These are phyloP conservation scores for Pagrus major DNA, from an alignment of 2,113 vertebrate genomes.

Conservation along the genomic window DNA sequence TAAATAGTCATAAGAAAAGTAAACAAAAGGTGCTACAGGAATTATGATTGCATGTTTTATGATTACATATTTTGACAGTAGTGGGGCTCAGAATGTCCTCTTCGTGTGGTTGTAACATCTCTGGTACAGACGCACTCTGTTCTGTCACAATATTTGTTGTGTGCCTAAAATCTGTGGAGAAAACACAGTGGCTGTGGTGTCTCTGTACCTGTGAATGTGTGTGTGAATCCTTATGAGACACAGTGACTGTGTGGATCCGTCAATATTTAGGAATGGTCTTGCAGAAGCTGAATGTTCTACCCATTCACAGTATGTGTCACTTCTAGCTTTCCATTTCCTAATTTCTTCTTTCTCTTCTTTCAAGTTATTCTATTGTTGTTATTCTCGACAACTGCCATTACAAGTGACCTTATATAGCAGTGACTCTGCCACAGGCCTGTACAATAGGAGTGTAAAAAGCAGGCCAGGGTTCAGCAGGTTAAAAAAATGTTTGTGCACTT, in stretches of 20 bases:
- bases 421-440: not conserved
- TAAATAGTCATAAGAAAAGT: not conserved
- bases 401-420: not conserved
- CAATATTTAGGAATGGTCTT: not conserved
- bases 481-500: slow-evolving; percentile 18
- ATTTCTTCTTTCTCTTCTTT: not conserved
- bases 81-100: not conserved
- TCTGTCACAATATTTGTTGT: not conserved
- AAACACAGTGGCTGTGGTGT: not conserved
- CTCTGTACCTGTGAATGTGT: not conserved
- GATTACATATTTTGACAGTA: not conserved
- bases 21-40: not conserved
- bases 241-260: not conserved
- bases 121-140: no score
- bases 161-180: not conserved
- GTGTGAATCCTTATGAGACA: not conserved
- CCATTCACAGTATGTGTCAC: not conserved
- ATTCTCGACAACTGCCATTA: not conserved
- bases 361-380: not conserved
- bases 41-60: no score
- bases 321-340: not conserved
- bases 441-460: not conserved
- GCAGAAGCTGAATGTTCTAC: not conserved
- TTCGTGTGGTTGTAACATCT: not conserved
- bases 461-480: not conserved